These are phyloP conservation scores for Thalassarche chlororhynchos DNA, from an alignment of 2,113 vertebrate species.

Conservation along the genomic window DNA sequence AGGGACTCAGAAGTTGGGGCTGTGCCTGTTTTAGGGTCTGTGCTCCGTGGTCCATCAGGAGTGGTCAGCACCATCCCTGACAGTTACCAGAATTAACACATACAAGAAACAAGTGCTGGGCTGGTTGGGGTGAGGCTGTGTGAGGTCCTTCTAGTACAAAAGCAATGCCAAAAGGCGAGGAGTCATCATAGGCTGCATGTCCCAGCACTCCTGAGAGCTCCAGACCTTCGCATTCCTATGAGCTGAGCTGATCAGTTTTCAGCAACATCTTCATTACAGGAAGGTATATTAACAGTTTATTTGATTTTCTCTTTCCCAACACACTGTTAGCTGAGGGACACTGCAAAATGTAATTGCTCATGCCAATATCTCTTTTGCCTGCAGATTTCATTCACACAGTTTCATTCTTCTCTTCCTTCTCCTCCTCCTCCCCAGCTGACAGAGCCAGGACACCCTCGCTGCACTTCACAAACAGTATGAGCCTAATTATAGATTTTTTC, in stretches of 20 bases:
- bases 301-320: neutral
- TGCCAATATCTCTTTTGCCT: neutral
- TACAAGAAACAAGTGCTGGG: neutral
- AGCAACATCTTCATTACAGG: neutral
- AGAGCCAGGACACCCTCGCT: neutral
- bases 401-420: conserved; percentile 12
- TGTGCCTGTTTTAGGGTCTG: neutral
- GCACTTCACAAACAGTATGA: conserved; percentile 10
- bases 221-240: neutral
- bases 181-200: neutral
- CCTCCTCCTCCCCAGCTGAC: conserved; percentile 29
- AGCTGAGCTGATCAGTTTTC: neutral
- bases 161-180: neutral
- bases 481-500: conserved; percentile 43
- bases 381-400: neutral
- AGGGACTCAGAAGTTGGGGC: neutral
- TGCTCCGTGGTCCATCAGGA: neutral
- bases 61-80: neutral
- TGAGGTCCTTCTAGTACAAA: neutral
- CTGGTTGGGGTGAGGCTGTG: neutral
- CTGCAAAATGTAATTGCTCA: neutral
- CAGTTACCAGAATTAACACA: neutral
- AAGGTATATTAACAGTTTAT: neutral
- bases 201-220: neutral
- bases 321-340: neutral